Base-by-base conservation (phyloP, 1,140 invertebrate species). In the Drosophila novamexicana region DNA sequence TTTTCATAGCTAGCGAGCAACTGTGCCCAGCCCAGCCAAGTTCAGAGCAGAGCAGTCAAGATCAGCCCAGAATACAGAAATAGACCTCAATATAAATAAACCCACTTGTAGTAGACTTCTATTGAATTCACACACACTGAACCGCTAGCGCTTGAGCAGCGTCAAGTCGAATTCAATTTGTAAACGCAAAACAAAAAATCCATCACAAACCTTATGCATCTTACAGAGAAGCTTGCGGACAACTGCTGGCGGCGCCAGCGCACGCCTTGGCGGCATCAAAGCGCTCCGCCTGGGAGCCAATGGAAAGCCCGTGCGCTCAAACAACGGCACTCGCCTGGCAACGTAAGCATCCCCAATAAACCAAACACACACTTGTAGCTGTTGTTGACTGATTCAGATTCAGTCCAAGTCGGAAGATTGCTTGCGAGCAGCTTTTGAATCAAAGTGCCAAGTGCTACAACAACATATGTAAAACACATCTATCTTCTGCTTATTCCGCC, bases 211-310 rank as follows among this genome's bases (percentile, higher is more conserved):
- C 81, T 90, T 85, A 90, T 89, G 83, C 81, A 85, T 91, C 80
- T 91, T 92, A 91, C 91, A 92, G 91, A 92, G 90, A 91, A 92
- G 91, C 81, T 78, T 92, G 77, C 88, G 89, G 84, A 82, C 74
- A 56, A 72, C 79, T 52, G 65, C 64, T 45, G 70, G 42, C 44
- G 72, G 37, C 40, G 58, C 61, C 22, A 54, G 56, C 58, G 68
- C 42, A 47, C 91, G 84, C 53, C 54, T 84, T 36, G 79, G 73
- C 40, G 78, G 72, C 63, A 73, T 76, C 22, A 91, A 82, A 79
- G 72, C 91, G 7, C 49, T 92, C 53, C 90, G 90, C 45, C 61
- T 92, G 67, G 91, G 76, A 47, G 85, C 86, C 36, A 91, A 83
- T 63, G 91, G 91, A 65, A 89, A 73, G 57, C 77, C 88, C 37